Evolutionary conservation across 2,888 invertebrate species (phyloP), one percentile per base, ranked within the genome.

Genomic region (Holacanthella duospinosa): DNA sequence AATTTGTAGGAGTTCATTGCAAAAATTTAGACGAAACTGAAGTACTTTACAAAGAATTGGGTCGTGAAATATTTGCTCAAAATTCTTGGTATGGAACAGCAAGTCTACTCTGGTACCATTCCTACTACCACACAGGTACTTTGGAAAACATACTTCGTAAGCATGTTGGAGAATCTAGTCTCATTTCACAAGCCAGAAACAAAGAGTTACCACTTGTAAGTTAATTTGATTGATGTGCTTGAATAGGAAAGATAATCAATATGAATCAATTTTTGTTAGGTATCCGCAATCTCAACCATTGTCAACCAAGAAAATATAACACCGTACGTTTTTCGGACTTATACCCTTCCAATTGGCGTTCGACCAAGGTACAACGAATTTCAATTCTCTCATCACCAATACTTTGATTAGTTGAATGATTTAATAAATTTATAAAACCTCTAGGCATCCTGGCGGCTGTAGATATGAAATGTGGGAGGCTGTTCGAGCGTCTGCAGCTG

Each of bases 401-500:
- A 36, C 16, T 6, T 12, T 16, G 36, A 16, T 36, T 36, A 12
- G 36, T 36, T 16, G 6, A 36, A 9, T 48, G 48, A n/a, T n/a
- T 21, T 21, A n/a, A n/a, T 48, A 16, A 16, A 4, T 48, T 48
- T 4, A 48, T 48, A 4, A 36, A 36, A 9, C 16, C 36, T 36
- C 6, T 9, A 48, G 48, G 48, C 21, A 48, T 48, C 48, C 48
- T 9, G 92, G 92, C 56, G 84, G 85, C 59, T 81, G 83, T 69
- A 81, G 83, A 65, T 84, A 87, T 68, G 79, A 80, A 69, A 78
- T 90, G 63, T 93, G 91, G 90, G 86, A 91, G 79, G 88, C 89
- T 19, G 86, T 90, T 28, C 79, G 92, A 70, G 93, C 93, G 0
- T 91, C 91, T 0, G 89, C 92, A 54, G 93, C 93, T 55, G 93